These are phyloP conservation scores for Nymphalis polychloros DNA, from an alignment of 2,888 invertebrate species.

Conservation along the genomic window DNA sequence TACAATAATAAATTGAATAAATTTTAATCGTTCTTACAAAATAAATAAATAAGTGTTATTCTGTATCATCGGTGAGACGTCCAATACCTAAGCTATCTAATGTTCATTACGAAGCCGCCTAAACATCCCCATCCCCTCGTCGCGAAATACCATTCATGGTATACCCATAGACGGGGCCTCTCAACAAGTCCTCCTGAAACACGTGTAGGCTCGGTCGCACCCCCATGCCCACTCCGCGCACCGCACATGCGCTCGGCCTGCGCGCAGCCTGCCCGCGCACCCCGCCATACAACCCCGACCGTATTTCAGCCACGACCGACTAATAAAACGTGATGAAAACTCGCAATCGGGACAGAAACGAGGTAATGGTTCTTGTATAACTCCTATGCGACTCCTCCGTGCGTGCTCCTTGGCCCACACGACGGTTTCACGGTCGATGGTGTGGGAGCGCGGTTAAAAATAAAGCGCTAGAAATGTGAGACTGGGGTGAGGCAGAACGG, in stretches of 20 bases:
- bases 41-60: too few relatives aligned
- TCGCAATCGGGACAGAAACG: slow-evolving; percentile 48
- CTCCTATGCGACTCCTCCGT: slow-evolving; percentile 31
- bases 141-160: slow-evolving; percentile 33
- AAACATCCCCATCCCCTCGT: slow-evolving; percentile 31
- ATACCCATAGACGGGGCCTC: slow-evolving; percentile 34
- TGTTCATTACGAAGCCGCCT: not conserved
- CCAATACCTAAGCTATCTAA: not conserved
- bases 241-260: slow-evolving; percentile 46
- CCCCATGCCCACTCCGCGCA: slow-evolving; percentile 41
- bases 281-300: slow-evolving; percentile 53
- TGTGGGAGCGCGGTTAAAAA: slow-evolving; percentile 78
- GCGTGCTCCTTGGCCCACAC: not conserved
- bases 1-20: too few relatives aligned
- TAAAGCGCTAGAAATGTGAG: slow-evolving; percentile 70
- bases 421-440: slow-evolving; percentile 55
- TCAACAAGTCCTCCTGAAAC: slow-evolving; percentile 36
- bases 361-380: slow-evolving; percentile 59
- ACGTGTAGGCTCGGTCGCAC: slow-evolving; percentile 37
- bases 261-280: slow-evolving; percentile 68
- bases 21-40: too few relatives aligned
- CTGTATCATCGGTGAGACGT: not conserved
- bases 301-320: slow-evolving; percentile 65
- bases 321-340: slow-evolving; percentile 70
- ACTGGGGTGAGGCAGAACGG: slow-evolving; percentile 80